Evolutionary conservation across 2,797 vertebrate species (phyloP), one percentile per base, ranked within the genome.

Genomic region (Sphenopsis melanotis): DNA sequence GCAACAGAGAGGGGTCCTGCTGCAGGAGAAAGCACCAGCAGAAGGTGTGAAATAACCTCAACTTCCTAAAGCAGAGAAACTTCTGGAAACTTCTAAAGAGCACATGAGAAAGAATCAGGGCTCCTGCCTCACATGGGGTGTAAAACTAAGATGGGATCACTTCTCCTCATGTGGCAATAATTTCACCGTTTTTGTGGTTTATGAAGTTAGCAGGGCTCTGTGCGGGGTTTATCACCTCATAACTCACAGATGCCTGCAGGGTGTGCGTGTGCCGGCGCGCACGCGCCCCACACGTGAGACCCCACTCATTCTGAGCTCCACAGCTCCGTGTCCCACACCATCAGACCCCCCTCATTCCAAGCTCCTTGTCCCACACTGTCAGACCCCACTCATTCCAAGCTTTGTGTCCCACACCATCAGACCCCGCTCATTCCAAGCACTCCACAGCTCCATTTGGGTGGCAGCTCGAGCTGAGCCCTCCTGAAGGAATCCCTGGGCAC

Each of bases 121-220:
- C 6, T 83, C 29, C 59, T 76, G 50, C 32, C 76, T 42, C 12
- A 4, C 12, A 63, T 0, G 66, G 27, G 11, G 19, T 47, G 37
- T 61, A 39, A 76, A 91, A 66, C 10, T 55, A 72, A 65, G 84
- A 89, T 59, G 56, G 69, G 74, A 87, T 83, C 59, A 12, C 60
- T 83, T 86, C 82, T 69, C 44, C 36, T 72, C 76, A 53, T 15
- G 61, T 47, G 53, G 71, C 44, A 94, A 41, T 83, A 93, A 93
- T 92, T 91, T 9, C 11, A 76, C 69, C 1, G 8, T 78, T 93
- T 94, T 60, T 95, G 92, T 91, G 94, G 94, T 93, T 95, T 96
- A 41, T 85, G 82, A 93, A 96, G 82, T 90, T 89, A 76, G 78
- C 47, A 64, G 78, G 68, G 84, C 65, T 87, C 82, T 39, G 68